Conservation (phyloP, 2,113 vertebrate genomes). For the Cichladusa arquata region DNA sequence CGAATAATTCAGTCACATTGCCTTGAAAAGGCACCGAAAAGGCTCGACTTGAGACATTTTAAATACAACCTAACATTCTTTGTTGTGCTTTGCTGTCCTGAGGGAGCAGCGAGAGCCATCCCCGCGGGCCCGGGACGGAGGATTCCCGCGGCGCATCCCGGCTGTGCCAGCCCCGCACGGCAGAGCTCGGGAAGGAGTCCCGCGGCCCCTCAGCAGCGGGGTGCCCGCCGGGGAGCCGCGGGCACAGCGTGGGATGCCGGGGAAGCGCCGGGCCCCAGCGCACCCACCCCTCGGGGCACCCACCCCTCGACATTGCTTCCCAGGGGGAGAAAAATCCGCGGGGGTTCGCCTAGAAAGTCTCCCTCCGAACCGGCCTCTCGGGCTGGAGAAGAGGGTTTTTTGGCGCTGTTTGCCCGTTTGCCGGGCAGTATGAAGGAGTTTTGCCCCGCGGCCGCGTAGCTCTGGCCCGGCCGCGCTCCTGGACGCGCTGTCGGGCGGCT, state of each 20-base stretch:
- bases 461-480: neutral
- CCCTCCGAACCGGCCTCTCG: neutral
- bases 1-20: neutral
- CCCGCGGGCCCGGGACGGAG: fast-evolving
- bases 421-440: fast-evolving
- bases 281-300: neutral
- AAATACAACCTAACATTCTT: neutral
- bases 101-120: neutral
- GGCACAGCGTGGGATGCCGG: neutral
- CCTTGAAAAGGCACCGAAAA: neutral
- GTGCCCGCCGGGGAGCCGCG: neutral
- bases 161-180: neutral
- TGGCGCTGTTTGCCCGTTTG: neutral
- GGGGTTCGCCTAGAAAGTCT: neutral
- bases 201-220: neutral
- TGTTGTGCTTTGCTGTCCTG: neutral
- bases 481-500: neutral
- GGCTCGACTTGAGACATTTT: neutral
- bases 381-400: neutral
- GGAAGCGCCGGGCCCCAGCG: neutral
- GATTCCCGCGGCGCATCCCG: neutral
- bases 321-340: neutral
- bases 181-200: fast-evolving
- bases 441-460: neutral
- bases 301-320: neutral